phyloP scores from a whole-genome alignment of 1,140 invertebrate genomes.

The Ips nitidus region DNA sequence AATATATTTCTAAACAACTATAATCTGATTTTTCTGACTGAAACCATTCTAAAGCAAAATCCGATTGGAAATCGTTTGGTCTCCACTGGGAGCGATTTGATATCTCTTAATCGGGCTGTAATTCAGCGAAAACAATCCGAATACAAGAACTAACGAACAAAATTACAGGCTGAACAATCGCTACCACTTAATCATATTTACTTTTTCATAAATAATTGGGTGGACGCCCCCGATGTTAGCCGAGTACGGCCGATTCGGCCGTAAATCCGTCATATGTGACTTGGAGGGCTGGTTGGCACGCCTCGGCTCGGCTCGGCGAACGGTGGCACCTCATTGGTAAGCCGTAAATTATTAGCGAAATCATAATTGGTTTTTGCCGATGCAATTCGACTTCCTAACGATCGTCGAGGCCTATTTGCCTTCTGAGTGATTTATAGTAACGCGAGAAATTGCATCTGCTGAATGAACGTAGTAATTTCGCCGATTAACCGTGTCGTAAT shows the following conservation, averaged over 20 bases:
- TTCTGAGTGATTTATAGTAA: constrained; percentile 16
- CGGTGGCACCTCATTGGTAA: constrained; percentile 30
- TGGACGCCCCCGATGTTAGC: constrained; percentile 19
- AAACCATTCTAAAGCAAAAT: too few species aligned
- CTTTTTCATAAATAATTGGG: constrained; percentile 27
- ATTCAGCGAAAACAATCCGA: background rate
- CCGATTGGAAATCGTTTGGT: too few species aligned
- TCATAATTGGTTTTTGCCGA: constrained; percentile 28
- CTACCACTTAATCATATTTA: constrained; percentile 33
- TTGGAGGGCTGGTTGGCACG: constrained; percentile 15
- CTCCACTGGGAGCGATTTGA: too few species aligned
- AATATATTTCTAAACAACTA: too few species aligned
- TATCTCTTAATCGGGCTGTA: background rate
- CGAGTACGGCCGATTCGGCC: constrained; percentile 9
- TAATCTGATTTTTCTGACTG: too few species aligned
- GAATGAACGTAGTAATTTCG: constrained; percentile 23
- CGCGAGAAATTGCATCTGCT: constrained; percentile 7
- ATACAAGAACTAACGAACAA: background rate
- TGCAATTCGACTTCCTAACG: constrained; percentile 19
- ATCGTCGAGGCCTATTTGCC: constrained; percentile 17
- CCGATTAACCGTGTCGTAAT: constrained; percentile 8
- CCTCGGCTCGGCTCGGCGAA: constrained; percentile 11
- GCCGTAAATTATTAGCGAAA: constrained; percentile 20
- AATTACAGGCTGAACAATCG: constrained; percentile 24
- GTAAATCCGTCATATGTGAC: constrained; percentile 18